Base-by-base conservation (phyloP, 2,888 invertebrate genomes). In the Dasysyrphus tricinctus region DNA sequence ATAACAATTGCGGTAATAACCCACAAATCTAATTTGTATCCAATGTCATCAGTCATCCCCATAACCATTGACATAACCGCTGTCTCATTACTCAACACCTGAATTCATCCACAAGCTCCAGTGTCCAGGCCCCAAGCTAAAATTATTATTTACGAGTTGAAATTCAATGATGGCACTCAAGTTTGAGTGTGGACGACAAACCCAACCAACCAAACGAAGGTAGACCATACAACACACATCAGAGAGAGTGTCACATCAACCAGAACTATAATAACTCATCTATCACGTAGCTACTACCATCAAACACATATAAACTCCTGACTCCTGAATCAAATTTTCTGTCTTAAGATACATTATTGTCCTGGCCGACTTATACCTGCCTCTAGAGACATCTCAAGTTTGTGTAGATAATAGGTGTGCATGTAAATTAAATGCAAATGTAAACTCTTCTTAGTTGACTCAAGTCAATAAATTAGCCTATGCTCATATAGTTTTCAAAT, bases 11-110 rank as follows among this genome's bases (percentile, higher is more conserved):
- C 74, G 37, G 74, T 75, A 57, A 77, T 81, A 63, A 57, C 76
- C 70, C 81, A 65, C 81, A 76, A 81, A 81, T 81, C 76, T 76
- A 81, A 81, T 81, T 81, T 81, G 77, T 81, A 76, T 72, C 81
- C 72, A 39, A 49, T 76, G 70, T 81, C 81, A 81, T 77, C 77
- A 77, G 63, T 77, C 81, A 81, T 65, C 81, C 69, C 37, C 74
- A 73, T 82, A 77, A 78, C 72, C 78, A 82, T 70, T 80, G 65
- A 74, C 61, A 56, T 32, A 80, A 83, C 83, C 83, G 57, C 79
- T 75, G 70, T 65, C 79, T 75, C 83, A 83, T 83, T 75, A 80
- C 83, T 83, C 79, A 80, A 57, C 74, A 63, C 59, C 75, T 80
- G 67, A 49, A 47, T 67, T 34, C 47, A 47, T 76, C 32, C 34